These are phyloP conservation scores for Bos taurus DNA, from an alignment of 2,113 vertebrate genomes.

Conservation along the genomic window DNA sequence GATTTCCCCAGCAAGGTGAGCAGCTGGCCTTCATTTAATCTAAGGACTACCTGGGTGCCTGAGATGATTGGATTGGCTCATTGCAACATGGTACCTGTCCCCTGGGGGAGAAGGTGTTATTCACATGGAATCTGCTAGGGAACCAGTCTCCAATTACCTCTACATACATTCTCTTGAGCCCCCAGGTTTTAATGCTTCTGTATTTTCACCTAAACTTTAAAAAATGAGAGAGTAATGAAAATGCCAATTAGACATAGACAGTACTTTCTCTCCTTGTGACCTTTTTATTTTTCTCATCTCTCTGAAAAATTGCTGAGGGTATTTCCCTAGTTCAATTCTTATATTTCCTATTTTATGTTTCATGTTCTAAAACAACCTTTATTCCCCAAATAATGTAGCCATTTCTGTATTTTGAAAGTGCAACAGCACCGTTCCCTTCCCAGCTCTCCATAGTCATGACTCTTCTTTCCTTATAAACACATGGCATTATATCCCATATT, in stretches of 20 bases:
- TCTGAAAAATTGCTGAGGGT: constrained; percentile 19
- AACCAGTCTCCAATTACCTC: not conserved
- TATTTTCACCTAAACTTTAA: constrained; percentile 31
- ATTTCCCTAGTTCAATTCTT: not conserved
- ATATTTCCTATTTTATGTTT: not conserved
- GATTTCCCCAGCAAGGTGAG: not conserved
- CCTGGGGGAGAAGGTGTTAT: not conserved
- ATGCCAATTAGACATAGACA: not conserved
- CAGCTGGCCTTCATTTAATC: constrained; percentile 35
- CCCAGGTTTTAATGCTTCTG: not conserved
- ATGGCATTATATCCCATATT: not conserved
- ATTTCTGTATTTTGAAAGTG: not conserved
- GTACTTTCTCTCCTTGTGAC: not conserved
- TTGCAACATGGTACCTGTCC: constrained; percentile 1
- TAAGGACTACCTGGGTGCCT: not conserved
- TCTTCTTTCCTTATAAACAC: not conserved
- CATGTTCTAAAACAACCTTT: constrained; percentile 5
- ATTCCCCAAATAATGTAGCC: not conserved
- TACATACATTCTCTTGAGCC: not conserved
- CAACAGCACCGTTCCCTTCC: not conserved
- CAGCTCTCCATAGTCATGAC: not conserved
- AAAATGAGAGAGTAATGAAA: constrained; percentile 14
- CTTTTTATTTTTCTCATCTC: not conserved
- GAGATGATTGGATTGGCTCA: constrained; percentile 59
- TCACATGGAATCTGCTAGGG: not conserved